A percentile compares a stretch with the other conserved stretches of the same genome.
Conservation (phyloP, 2,113 vertebrate species). For the Cheirogaleus medius region DNA sequence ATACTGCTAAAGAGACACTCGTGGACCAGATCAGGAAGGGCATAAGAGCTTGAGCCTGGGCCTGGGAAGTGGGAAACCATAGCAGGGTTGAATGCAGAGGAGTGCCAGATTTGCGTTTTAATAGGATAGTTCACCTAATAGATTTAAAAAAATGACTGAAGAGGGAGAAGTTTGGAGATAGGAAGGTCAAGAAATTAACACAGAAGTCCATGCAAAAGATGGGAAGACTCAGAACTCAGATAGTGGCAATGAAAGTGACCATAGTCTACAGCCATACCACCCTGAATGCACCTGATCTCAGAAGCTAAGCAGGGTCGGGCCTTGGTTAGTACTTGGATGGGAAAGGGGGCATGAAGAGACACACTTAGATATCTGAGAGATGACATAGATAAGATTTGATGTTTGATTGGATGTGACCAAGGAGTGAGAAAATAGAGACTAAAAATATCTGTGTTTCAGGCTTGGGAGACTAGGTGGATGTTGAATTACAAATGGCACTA, state of each 20-base stretch:
- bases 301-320: too few species aligned
- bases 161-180: background rate
- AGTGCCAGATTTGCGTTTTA: background rate
- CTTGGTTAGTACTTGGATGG: too few species aligned
- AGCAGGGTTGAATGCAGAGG: background rate
- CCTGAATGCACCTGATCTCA: too few species aligned
- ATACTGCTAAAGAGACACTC: background rate
- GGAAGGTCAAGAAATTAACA: background rate
- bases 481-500: background rate
- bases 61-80: background rate
- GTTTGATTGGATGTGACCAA: background rate
- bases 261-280: background rate
- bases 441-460: background rate
- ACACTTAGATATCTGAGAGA: background rate
- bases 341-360: background rate
- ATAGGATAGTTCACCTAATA: background rate
- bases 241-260: background rate
- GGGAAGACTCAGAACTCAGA: background rate
- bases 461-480: background rate
- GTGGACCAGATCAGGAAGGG: background rate
- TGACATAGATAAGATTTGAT: background rate
- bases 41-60: background rate
- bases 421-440: background rate
- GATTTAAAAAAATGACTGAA: background rate
- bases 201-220: background rate